These are phyloP conservation scores for Drosophila albomicans DNA, from an alignment of 1,140 invertebrate species.

Conservation along the genomic window DNA sequence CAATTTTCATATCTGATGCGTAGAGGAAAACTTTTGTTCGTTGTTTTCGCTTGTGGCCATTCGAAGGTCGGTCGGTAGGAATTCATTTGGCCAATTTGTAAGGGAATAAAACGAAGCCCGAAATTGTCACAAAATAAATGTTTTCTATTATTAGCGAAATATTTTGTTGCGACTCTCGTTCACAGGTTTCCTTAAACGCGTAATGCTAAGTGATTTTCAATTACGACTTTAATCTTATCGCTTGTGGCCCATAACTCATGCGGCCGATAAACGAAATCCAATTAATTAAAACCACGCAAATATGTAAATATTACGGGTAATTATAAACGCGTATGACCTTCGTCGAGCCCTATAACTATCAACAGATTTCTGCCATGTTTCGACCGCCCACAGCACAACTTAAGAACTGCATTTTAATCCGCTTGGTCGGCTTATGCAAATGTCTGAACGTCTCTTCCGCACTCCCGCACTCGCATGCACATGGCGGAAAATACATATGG, in stretches of 20 bases:
- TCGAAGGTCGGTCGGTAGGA: slow-evolving; percentile 20
- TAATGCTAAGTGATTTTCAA: slow-evolving; percentile 16
- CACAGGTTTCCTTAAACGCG: neutral
- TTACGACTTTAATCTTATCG: slow-evolving; percentile 37
- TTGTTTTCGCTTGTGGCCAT: slow-evolving; percentile 43
- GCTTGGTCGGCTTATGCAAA: slow-evolving; percentile 55
- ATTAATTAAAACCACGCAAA: slow-evolving; percentile 46
- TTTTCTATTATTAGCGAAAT: slow-evolving; percentile 9
- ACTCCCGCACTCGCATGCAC: neutral
- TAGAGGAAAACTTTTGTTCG: slow-evolving; percentile 32
- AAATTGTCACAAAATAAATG: slow-evolving; percentile 13
- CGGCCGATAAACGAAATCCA: slow-evolving; percentile 43
- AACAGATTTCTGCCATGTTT: neutral
- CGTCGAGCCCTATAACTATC: neutral
- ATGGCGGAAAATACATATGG: neutral
- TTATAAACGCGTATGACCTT: neutral
- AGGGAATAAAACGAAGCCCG: neutral
- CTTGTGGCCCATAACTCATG: slow-evolving; percentile 17
- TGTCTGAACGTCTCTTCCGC: neutral
- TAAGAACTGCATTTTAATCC: slow-evolving; percentile 31
- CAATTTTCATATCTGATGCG: slow-evolving; percentile 66
- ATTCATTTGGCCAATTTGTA: slow-evolving; percentile 32
- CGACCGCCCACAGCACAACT: neutral
- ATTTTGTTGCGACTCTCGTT: neutral
- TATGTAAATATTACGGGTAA: slow-evolving; percentile 45